Evolutionary conservation across 2,797 vertebrate species (phyloP).

Genomic region (Rhinatrema bivittatum): DNA sequence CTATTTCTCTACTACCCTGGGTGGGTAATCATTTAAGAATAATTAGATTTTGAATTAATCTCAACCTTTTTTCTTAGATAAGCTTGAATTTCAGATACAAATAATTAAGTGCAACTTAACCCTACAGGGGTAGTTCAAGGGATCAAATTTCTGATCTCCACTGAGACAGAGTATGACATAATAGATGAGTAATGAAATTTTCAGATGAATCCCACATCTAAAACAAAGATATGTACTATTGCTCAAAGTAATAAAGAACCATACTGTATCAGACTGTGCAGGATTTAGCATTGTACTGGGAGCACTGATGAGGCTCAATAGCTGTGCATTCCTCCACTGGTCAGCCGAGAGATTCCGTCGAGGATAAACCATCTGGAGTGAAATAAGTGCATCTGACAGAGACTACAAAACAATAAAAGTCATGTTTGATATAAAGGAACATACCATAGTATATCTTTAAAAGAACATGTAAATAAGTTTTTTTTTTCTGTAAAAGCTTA

Average conservation of each 20-base stretch:
- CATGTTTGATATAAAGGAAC: neutral
- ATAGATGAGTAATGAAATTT: conserved; percentile 9
- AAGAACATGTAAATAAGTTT: no score
- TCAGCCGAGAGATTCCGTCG: conserved; percentile 94
- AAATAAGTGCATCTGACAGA: conserved; percentile 90
- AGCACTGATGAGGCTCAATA: conserved; percentile 92
- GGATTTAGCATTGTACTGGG: conserved; percentile 97
- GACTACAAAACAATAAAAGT: conserved; percentile 55
- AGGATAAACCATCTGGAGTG: conserved; percentile 96
- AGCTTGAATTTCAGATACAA: no score
- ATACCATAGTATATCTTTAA: no score
- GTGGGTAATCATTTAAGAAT: neutral
- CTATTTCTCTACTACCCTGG: no score
- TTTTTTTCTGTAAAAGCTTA: no score
- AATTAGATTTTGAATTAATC: neutral
- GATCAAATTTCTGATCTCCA: neutral
- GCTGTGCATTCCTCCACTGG: conserved; percentile 96
- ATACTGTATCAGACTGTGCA: conserved; percentile 94
- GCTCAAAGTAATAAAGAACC: conserved; percentile 11
- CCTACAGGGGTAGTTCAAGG: neutral
- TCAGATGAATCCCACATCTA: neutral
- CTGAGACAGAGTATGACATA: neutral
- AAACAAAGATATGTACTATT: no score
- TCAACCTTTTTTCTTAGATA: conserved; percentile 3
- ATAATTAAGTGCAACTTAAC: no score